Base-by-base conservation (phyloP, 2,888 invertebrate species). In the Atherix ibis region DNA sequence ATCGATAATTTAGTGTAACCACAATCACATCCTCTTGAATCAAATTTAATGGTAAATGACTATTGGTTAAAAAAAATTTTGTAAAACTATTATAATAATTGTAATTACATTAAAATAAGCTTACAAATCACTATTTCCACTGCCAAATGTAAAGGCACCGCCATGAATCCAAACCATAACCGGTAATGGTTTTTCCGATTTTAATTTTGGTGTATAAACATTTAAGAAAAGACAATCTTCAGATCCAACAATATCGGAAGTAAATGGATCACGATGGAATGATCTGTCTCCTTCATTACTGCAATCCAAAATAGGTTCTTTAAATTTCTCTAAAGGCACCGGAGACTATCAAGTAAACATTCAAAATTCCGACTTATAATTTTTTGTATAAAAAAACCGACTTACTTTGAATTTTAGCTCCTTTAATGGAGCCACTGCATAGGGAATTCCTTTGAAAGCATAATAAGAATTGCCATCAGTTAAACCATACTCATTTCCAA, bases 401-500 rank as follows among this genome's bases (percentile, higher is more conserved):
- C 42, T 44, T 48, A 63, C 62, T 43, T 51, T 48, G 36, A 58
- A 64, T 29, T 63, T 46, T 4, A 63, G 42, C 4, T 52, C 44
- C 2, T 58, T 67, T 17, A 70, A 31, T 12, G 71, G 71, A 15
- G 71, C 67, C 37, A 64, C 63, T 2, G 71, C 71, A 45, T 68
- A 71, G 0, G 71, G 71, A 30, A 71, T 64, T 2, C 70, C 66
- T 41, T 64, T 63, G 43, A 68, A 71, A 16, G 56, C 56, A 41
- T 54, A 61, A 45, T 62, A 70, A 24, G 55, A 36, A 29, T 53
- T 45, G 5, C 63, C 58, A 44, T 58, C 62, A 2, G 51, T 47
- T 25, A 63, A 58, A 31, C 49, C 51, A 6, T 51, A 45, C 34
- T 58, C 42, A 34, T 53, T 52, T 2, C 71, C 71, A 39, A 58